Percentiles rank a stretch among this genome's conserved stretches.
These are phyloP conservation scores for Capra hircus DNA, from an alignment of 2,113 vertebrate species.

Conservation along the genomic window DNA sequence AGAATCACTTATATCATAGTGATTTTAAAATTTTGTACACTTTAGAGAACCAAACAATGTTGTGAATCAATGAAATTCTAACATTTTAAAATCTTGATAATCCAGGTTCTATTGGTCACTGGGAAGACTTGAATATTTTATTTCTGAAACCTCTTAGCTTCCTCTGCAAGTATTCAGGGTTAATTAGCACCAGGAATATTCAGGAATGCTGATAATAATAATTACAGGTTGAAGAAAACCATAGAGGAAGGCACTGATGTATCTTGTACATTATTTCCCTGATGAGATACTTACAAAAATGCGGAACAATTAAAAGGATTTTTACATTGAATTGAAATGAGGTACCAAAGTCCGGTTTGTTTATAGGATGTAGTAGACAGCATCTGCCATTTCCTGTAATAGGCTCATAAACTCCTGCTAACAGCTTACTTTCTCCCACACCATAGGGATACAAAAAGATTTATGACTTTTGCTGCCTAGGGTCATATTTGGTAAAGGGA, in stretches of 20 bases:
- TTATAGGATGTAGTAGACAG: slow-evolving; percentile 28
- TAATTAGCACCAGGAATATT: background rate
- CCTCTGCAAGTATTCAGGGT: background rate
- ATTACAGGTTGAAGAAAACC: background rate
- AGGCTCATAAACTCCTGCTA: slow-evolving; percentile 26
- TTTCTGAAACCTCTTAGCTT: slow-evolving; percentile 11
- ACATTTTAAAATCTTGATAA: slow-evolving; percentile 12
- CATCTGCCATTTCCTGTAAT: slow-evolving; percentile 6
- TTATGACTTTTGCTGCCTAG: background rate
- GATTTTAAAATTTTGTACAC: background rate
- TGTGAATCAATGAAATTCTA: slow-evolving; percentile 5
- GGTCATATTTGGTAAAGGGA: background rate
- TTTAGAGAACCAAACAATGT: background rate
- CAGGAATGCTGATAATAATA: background rate
- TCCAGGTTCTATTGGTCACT: background rate
- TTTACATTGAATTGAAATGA: slow-evolving; percentile 23
- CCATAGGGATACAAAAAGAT: slow-evolving; percentile 5
- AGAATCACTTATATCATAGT: background rate
- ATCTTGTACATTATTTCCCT: background rate
- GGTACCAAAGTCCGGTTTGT: background rate
- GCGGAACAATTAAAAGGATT: background rate
- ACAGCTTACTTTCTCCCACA: slow-evolving; percentile 15
- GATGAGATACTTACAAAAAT: background rate
- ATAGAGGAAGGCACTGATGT: background rate
- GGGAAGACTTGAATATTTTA: background rate